A percentile compares a stretch with the other conserved stretches of the same genome.
These are phyloP conservation scores for Drepana arcuata DNA, from an alignment of 1,140 invertebrate genomes.

Conservation along the genomic window DNA sequence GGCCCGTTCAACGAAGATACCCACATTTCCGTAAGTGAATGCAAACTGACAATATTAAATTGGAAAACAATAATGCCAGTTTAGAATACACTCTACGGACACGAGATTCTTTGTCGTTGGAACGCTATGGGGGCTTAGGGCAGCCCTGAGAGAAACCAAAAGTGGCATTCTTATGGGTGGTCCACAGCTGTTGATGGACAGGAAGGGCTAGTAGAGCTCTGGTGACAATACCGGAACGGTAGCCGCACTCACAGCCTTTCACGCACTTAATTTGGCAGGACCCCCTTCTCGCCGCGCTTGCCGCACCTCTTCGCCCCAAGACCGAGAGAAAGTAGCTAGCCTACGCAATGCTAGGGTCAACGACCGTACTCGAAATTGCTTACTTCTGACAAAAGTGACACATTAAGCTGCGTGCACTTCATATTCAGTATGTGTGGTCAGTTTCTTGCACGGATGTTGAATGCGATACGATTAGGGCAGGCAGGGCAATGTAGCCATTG, in stretches of 20 bases:
- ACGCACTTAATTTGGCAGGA: slow-evolving; percentile 68
- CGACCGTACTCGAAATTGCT: slow-evolving; percentile 66
- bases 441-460: slow-evolving; percentile 56
- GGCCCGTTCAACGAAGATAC: slow-evolving; percentile 25
- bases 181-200: no score
- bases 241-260: slow-evolving; percentile 57
- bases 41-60: no score
- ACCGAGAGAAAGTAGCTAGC: slow-evolving; percentile 67
- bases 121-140: no score
- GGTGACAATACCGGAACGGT: slow-evolving; percentile 24
- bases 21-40: slow-evolving; percentile 18
- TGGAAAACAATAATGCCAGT: no score
- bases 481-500: slow-evolving; percentile 34
- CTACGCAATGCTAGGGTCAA: slow-evolving; percentile 69
- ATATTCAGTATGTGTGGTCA: slow-evolving; percentile 65
- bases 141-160: no score
- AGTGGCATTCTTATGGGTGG: no score
- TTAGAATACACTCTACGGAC: no score
- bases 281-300: slow-evolving; percentile 43
- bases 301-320: slow-evolving; percentile 43
- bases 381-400: slow-evolving; percentile 67
- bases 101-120: no score
- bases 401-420: slow-evolving; percentile 60
- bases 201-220: slow-evolving; percentile 10
- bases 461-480: slow-evolving; percentile 53